phyloP scores from a whole-genome alignment of 2,888 invertebrate genomes.

The Oscheius onirici region DNA sequence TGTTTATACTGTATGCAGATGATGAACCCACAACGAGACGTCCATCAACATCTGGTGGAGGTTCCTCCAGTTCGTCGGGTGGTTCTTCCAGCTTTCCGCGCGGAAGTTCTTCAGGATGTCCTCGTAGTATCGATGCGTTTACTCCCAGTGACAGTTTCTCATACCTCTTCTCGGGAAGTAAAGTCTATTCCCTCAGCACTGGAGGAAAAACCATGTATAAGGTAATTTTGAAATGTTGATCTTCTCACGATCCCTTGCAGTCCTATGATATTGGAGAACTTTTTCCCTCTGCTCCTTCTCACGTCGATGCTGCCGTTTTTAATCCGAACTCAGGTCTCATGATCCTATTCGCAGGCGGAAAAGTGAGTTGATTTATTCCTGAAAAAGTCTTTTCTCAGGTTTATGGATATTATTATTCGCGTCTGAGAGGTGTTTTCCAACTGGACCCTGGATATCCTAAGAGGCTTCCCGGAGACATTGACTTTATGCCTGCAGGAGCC shows the following conservation, averaged over 20 bases:
- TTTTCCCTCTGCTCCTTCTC: slow-evolving; percentile 52
- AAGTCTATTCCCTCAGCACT: slow-evolving; percentile 57
- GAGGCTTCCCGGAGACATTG: slow-evolving; percentile 54
- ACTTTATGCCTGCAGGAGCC: slow-evolving; percentile 61
- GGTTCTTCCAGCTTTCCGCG: slow-evolving; percentile 18
- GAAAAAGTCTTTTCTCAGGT: slow-evolving; percentile 43
- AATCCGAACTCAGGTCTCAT: slow-evolving; percentile 57
- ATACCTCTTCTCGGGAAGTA: slow-evolving; percentile 62
- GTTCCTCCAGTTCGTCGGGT: not conserved
- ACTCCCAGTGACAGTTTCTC: slow-evolving; percentile 53
- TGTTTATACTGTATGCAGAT: not conserved
- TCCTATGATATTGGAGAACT: slow-evolving; percentile 50
- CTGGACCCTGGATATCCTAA: slow-evolving; percentile 64
- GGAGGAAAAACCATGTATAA: slow-evolving; percentile 45
- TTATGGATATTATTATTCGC: slow-evolving; percentile 60
- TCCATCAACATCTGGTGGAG: not conserved
- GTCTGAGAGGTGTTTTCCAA: slow-evolving; percentile 52
- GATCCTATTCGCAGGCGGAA: slow-evolving; percentile 59
- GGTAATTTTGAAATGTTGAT: slow-evolving; percentile 2
- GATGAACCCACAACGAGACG: slow-evolving; percentile 35
- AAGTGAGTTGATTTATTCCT: slow-evolving; percentile 28
- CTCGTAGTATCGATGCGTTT: slow-evolving; percentile 50
- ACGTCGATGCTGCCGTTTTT: slow-evolving; percentile 50
- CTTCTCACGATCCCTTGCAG: slow-evolving; percentile 22
- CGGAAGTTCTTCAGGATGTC: slow-evolving; percentile 38